Evolutionary conservation across 2,888 invertebrate genomes (phyloP).

Genomic region (Tetragonisca angustula): DNA sequence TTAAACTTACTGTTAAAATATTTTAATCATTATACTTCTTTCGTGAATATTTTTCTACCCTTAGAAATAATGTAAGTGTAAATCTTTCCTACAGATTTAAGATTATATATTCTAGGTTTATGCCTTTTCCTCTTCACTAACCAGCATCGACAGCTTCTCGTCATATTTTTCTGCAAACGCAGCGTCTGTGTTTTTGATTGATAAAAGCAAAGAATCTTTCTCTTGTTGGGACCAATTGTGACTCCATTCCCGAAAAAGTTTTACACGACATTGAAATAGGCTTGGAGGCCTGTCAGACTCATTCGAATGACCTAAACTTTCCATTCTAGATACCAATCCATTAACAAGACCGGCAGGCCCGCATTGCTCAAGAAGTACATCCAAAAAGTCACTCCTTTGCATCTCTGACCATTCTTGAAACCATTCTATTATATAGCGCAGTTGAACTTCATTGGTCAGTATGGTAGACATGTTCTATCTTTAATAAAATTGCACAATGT

Average conservation of each 20-base stretch:
- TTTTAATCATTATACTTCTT: conserved; percentile 1
- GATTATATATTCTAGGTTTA: conserved; percentile 10
- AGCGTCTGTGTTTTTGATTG: conserved; percentile 89
- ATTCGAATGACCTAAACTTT: conserved; percentile 88
- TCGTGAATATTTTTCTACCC: not conserved
- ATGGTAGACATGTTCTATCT: conserved; percentile 81
- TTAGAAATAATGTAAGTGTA: not conserved
- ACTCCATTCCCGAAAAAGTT: conserved; percentile 94
- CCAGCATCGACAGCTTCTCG: conserved; percentile 72
- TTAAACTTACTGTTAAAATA: conserved; percentile 5
- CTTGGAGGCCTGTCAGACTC: conserved; percentile 89
- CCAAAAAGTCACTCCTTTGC: conserved; percentile 93
- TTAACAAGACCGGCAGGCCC: conserved; percentile 88
- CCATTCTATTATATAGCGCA: conserved; percentile 93
- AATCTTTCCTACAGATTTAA: not conserved
- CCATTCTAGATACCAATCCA: conserved; percentile 89
- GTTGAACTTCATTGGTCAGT: conserved; percentile 89
- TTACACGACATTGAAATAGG: conserved; percentile 93
- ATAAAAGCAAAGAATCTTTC: conserved; percentile 88
- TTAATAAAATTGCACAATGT: conserved; percentile 36
- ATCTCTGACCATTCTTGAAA: conserved; percentile 95
- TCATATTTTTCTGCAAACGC: conserved; percentile 89
- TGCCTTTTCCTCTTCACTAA: conserved; percentile 46
- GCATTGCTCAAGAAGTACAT: conserved; percentile 89
- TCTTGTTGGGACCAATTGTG: conserved; percentile 91